Evolutionary conservation across 2,113 vertebrate genomes (phyloP).

Genomic region (Elephas maximus): DNA sequence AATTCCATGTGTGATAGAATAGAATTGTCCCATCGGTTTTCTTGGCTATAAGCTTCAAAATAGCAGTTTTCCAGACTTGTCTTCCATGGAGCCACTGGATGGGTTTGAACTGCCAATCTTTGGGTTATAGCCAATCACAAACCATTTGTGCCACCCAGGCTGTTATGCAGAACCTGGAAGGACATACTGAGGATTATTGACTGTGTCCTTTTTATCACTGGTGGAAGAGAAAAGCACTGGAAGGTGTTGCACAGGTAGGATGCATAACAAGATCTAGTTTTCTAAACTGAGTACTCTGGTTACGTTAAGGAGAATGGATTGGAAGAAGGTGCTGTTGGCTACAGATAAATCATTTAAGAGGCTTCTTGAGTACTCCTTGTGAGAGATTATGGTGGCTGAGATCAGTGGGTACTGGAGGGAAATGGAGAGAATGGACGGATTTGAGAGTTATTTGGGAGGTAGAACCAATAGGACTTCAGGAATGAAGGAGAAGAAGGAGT

Average conservation of each 20-base stretch:
- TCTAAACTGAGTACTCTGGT: constrained; percentile 17
- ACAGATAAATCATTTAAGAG: background rate
- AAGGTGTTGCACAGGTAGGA: background rate
- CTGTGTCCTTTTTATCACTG: background rate
- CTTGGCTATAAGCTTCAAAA: no score
- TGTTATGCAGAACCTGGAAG: background rate
- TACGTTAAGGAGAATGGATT: background rate
- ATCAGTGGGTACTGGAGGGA: background rate
- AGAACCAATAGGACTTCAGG: background rate
- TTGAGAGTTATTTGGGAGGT: background rate
- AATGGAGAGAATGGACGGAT: background rate
- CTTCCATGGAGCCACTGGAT: no score
- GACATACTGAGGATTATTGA: background rate
- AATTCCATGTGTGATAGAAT: no score
- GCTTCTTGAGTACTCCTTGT: background rate
- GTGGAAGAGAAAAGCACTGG: background rate
- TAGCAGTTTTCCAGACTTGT: no score
- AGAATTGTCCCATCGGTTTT: no score
- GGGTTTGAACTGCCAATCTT: no score
- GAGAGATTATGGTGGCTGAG: background rate
- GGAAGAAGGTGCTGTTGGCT: background rate
- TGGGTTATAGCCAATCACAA: no score
- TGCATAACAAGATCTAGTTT: background rate
- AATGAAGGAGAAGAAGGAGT: background rate
- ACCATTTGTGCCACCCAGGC: no score